These are phyloP conservation scores for Callorhinus ursinus DNA, from an alignment of 2,113 vertebrate genomes.

Conservation along the genomic window DNA sequence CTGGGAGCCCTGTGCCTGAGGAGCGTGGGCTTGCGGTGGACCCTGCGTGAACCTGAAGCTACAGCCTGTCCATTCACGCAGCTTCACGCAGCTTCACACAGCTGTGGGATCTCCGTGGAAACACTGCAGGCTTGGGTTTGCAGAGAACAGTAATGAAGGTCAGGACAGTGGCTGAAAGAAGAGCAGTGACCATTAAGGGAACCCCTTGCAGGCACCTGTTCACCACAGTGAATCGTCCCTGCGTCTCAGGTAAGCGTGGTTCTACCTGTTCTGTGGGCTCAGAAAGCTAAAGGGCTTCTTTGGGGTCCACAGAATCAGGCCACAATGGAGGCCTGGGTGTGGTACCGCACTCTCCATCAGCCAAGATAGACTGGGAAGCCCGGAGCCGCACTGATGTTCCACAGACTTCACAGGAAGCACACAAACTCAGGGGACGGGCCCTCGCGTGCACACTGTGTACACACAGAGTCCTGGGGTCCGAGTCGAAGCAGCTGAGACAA, in stretches of 20 bases:
- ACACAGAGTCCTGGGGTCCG: background rate
- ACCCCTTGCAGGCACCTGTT: background rate
- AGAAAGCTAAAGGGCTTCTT: background rate
- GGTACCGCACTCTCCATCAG: background rate
- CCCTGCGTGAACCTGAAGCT: background rate
- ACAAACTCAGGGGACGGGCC: background rate
- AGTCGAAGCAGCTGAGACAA: background rate
- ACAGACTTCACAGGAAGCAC: accelerated
- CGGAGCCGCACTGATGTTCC: accelerated
- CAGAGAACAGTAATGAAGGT: background rate
- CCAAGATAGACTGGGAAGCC: background rate
- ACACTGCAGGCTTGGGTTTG: background rate
- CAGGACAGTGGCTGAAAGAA: background rate
- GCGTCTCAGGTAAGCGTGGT: accelerated
- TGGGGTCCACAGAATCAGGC: background rate
- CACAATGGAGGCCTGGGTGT: accelerated
- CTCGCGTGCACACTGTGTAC: accelerated
- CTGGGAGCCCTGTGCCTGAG: background rate
- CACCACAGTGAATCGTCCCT: accelerated
- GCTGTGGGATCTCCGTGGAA: background rate
- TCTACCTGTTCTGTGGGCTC: background rate
- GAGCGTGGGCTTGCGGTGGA: background rate
- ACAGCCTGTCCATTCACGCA: background rate
- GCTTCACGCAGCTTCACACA: too few relatives aligned
- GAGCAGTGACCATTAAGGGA: accelerated